Evolutionary conservation across 2,113 vertebrate species (phyloP).

Genomic region (Peromyscus polionotus): DNA sequence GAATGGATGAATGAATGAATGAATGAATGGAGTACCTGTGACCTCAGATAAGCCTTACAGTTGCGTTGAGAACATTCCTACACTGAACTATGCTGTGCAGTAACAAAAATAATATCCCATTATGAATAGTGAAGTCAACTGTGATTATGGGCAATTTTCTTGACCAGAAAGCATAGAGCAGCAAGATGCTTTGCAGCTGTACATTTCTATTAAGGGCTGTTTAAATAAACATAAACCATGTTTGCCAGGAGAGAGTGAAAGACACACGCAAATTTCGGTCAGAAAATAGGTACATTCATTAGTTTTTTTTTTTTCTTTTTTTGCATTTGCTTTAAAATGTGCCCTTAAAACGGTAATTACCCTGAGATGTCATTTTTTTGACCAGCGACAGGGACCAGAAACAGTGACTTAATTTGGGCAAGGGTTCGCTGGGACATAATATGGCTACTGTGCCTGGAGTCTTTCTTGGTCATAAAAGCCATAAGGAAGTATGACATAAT

Average conservation of each 20-base stretch:
- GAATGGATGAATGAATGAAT: conserved; percentile 6
- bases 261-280: conserved; percentile 70
- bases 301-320: conserved; percentile 19
- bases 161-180: conserved; percentile 76
- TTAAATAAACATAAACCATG: conserved; percentile 78
- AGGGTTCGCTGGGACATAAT: conserved; percentile 75
- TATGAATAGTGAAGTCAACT: conserved; percentile 70
- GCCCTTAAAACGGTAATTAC: conserved; percentile 70
- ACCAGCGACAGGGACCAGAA: conserved; percentile 75
- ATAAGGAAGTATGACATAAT: conserved; percentile 82
- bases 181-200: conserved; percentile 81
- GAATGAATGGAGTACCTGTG: conserved; percentile 46
- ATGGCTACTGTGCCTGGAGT: conserved; percentile 82
- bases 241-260: conserved; percentile 67
- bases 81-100: conserved; percentile 43
- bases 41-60: conserved; percentile 52
- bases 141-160: conserved; percentile 77
- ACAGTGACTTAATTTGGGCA: conserved; percentile 77
- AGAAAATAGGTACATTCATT: conserved; percentile 71
- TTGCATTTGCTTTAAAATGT: conserved; percentile 72
- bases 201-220: conserved; percentile 75
- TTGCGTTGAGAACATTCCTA: conserved; percentile 46
- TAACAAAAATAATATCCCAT: conserved; percentile 74
- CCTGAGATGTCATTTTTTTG: conserved; percentile 72
- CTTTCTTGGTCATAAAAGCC: conserved; percentile 79